These are phyloP conservation scores for Hyperoplus lanceolatus DNA, from an alignment of 2,797 vertebrate genomes.

Conservation along the genomic window DNA sequence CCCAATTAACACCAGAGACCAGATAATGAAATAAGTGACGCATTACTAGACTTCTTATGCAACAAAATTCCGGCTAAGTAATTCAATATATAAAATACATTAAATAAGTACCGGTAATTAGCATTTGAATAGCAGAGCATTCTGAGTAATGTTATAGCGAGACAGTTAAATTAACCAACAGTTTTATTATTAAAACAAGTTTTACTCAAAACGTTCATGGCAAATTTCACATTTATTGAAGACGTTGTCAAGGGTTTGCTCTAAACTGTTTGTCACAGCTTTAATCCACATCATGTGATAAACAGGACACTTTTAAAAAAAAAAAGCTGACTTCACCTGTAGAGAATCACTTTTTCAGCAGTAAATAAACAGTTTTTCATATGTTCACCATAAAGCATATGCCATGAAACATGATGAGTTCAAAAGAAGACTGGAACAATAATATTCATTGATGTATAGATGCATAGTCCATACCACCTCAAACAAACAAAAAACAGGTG, in stretches of 20 bases:
- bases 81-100: slow-evolving; percentile 15
- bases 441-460: background rate
- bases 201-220: too few species aligned
- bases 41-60: slow-evolving; percentile 52
- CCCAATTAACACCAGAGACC: slow-evolving; percentile 69
- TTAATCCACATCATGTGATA: background rate
- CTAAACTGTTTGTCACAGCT: background rate
- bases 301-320: background rate
- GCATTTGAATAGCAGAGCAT: background rate
- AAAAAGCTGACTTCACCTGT: background rate
- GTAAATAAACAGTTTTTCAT: background rate
- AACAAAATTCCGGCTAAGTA: slow-evolving; percentile 27
- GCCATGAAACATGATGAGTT: background rate
- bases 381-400: slow-evolving; percentile 6
- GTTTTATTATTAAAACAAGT: background rate
- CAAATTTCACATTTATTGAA: too few species aligned
- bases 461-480: background rate
- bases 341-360: background rate
- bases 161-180: background rate
- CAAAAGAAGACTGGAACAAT: background rate
- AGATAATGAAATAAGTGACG: slow-evolving; percentile 67
- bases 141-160: background rate
- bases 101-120: background rate
- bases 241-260: background rate
- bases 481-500: background rate